A percentile compares a stretch with the other conserved stretches of the same genome.
These are phyloP conservation scores for Scrobipalpa costella DNA, from an alignment of 2,888 invertebrate genomes.

Conservation along the genomic window DNA sequence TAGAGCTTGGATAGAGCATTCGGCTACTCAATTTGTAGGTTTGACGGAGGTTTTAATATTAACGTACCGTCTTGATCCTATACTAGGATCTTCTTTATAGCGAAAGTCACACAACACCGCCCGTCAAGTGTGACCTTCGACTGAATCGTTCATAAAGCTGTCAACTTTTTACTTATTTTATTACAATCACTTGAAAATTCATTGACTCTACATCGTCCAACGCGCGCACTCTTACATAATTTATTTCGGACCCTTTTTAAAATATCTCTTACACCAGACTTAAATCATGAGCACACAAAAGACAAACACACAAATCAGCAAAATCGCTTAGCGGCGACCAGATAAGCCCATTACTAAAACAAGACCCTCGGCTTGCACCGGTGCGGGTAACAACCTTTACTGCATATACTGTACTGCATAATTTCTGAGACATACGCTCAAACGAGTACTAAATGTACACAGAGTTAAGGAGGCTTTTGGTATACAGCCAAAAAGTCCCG, in stretches of 20 bases:
- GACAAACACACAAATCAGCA: conserved; percentile 23
- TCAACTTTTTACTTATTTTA: no score
- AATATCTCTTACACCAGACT: not conserved
- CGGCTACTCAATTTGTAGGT: no score
- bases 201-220: conserved; percentile 18
- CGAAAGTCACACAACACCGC: no score
- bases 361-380: conserved; percentile 42
- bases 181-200: not conserved
- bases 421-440: not conserved
- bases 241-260: conserved; percentile 14
- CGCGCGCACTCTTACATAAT: conserved; percentile 6
- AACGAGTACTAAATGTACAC: not conserved
- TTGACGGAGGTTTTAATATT: no score
- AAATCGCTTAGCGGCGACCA: conserved; percentile 29
- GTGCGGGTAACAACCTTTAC: conserved; percentile 62
- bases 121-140: no score
- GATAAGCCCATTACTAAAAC: conserved; percentile 45
- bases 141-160: no score
- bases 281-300: conserved; percentile 20
- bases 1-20: no score
- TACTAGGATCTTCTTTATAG: no score
- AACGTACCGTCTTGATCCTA: no score
- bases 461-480: not conserved
- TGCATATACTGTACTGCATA: conserved; percentile 38
- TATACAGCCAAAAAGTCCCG: not conserved